These are phyloP conservation scores for Brachypteracias leptosomus DNA, from an alignment of 2,113 vertebrate species.

Conservation along the genomic window DNA sequence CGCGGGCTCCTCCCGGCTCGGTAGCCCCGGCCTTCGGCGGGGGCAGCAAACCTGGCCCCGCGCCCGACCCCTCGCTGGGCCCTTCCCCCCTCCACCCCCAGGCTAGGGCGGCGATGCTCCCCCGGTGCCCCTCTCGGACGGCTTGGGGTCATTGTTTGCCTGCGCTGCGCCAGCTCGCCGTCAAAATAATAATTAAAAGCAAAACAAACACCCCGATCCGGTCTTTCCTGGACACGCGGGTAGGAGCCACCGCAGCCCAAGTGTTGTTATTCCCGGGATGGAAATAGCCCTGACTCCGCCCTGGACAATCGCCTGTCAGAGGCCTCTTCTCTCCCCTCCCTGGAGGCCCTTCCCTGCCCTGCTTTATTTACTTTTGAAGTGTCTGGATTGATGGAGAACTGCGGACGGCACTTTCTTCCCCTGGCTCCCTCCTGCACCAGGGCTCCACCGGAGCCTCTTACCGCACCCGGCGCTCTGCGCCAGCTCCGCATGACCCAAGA, in stretches of 20 bases:
- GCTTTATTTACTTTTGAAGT: slow-evolving; percentile 62
- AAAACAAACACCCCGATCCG: slow-evolving; percentile 60
- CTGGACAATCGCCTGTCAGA: slow-evolving; percentile 41
- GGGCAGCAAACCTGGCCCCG: neutral
- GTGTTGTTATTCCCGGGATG: slow-evolving; percentile 29
- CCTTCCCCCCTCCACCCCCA: neutral
- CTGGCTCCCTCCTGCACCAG: neutral
- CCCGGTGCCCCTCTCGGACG: neutral
- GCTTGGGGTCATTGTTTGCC: slow-evolving; percentile 7
- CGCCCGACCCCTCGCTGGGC: neutral
- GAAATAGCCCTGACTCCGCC: slow-evolving; percentile 33
- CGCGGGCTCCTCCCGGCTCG: too few species aligned
- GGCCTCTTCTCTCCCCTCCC: slow-evolving; percentile 34
- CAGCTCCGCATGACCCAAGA: slow-evolving; percentile 33
- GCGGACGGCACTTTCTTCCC: neutral
- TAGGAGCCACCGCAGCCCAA: slow-evolving; percentile 4
- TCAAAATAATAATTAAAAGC: slow-evolving; percentile 61
- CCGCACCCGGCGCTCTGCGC: slow-evolving; percentile 23
- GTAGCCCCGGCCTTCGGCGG: neutral
- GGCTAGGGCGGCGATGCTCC: neutral
- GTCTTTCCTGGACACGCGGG: slow-evolving; percentile 48
- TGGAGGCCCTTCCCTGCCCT: slow-evolving; percentile 18
- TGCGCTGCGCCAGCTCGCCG: neutral
- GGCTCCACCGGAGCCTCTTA: neutral
- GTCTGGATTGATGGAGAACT: slow-evolving; percentile 12